These are phyloP conservation scores for Megaceryle torquata DNA, from an alignment of 2,113 vertebrate genomes.

Conservation along the genomic window DNA sequence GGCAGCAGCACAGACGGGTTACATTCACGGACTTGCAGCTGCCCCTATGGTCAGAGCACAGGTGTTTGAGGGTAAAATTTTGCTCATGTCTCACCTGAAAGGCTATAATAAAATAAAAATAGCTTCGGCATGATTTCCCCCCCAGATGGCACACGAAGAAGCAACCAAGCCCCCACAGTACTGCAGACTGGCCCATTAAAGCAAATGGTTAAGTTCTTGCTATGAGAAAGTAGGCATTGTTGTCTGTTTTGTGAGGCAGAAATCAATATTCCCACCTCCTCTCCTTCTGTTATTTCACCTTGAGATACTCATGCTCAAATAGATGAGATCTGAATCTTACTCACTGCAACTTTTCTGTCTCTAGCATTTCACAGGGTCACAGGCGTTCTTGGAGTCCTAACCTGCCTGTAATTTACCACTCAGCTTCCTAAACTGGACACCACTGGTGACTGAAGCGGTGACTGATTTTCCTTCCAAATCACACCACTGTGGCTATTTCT, in stretches of 20 bases:
- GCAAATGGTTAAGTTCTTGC: conserved; percentile 39
- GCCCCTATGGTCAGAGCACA: not conserved
- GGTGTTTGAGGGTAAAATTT: not conserved
- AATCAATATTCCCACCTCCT: conserved; percentile 63
- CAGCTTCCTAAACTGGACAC: not conserved
- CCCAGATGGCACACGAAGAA: not conserved
- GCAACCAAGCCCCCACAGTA: conserved; percentile 10
- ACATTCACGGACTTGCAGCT: not conserved
- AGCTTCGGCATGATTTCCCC: conserved; percentile 1
- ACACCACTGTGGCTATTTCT: conserved; percentile 1
- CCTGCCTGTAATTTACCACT: conserved; percentile 35
- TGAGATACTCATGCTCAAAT: conserved; percentile 43
- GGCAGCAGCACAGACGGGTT: not conserved
- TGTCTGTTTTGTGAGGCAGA: conserved; percentile 65
- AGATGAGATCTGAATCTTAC: conserved; percentile 51
- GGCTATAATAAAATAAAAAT: not conserved
- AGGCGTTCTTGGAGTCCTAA: not conserved
- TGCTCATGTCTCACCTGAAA: not conserved
- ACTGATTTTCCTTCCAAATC: conserved; percentile 32
- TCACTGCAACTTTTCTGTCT: conserved; percentile 31
- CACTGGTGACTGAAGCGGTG: not conserved
- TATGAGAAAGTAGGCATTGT: conserved; percentile 60
- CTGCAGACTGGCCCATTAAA: conserved; percentile 28
- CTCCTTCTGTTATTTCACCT: conserved; percentile 61
- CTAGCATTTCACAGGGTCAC: conserved; percentile 24